Evolutionary conservation across 2,797 vertebrate species (phyloP), one percentile per base, ranked within the genome.

Genomic region (Notolepis coatsorum): DNA sequence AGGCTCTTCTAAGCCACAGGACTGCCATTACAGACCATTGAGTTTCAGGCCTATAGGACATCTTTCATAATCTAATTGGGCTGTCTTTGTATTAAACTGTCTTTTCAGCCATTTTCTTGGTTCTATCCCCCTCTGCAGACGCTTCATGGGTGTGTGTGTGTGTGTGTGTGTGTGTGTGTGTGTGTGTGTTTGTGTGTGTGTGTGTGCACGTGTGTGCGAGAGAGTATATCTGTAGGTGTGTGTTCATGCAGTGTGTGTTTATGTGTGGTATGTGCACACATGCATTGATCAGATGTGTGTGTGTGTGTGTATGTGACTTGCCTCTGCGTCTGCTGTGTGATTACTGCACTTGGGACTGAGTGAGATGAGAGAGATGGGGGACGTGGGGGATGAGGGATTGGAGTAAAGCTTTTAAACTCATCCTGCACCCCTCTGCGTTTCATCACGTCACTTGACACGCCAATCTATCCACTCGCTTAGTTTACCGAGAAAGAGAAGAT

Each of bases 1-100:
- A 80, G 58, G 78, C 86, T 86, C 86, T 89, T 83, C 85, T 68
- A 80, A 85, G 70, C 77, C 86, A 84, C 82, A 79, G 18, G 76
- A 80, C 65, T 71, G 71, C 56, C 59, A 80, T 84, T 80, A 84
- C 60, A 72, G 70, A 84, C 82, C 80, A 80, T 55, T 77, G 67
- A 68, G 69, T 82, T 82, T 80, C 65, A 73, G 64, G 75, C 18
- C 79, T 62, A 55, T 82, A 76, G 67, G 67, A 79, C 82, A 85
- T 87, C 79, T 81, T 78, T 85, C 74, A 75, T 88, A 84, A 89
- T 85, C 75, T 79, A 77, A 84, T 88, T 78, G 72, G 15, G 24
- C 68, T 68, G 56, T 70, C 71, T 80, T 69, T 69, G 62, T 85
- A 86, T 75, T 70, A 75, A 79, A 69, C 51, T 80, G 65, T 55